phyloP scores from a whole-genome alignment of 2,888 invertebrate genomes.

The Oscheius myriophilus region DNA sequence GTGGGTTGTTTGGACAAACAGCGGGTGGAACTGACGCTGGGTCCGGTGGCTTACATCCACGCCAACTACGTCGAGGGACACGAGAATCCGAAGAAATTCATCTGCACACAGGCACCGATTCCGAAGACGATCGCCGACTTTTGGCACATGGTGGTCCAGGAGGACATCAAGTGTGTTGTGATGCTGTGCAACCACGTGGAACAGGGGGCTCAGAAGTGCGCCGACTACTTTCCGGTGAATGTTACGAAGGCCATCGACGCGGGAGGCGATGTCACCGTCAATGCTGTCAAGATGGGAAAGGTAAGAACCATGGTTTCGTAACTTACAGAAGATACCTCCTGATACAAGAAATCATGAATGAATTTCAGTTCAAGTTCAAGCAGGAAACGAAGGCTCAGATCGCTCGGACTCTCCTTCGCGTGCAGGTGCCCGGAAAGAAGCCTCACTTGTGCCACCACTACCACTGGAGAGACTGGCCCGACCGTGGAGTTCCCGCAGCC shows the following conservation, averaged over 20 bases:
- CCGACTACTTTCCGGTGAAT: constrained; percentile 17
- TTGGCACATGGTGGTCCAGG: constrained; percentile 29
- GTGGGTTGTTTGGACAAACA: constrained; percentile 27
- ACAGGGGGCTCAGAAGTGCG: constrained; percentile 21
- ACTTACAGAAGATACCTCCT: too few species aligned
- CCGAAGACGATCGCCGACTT: constrained; percentile 23
- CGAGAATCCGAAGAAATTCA: constrained; percentile 16
- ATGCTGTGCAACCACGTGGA: constrained; percentile 28
- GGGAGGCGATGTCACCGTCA: not conserved
- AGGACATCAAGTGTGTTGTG: constrained; percentile 2
- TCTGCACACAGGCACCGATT: constrained; percentile 30
- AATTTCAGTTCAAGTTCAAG: too few species aligned
- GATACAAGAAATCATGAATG: too few species aligned
- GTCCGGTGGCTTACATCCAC: constrained; percentile 23
- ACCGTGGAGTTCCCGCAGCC: constrained; percentile 23
- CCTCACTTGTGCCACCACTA: not conserved
- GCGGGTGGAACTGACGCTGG: constrained; percentile 17
- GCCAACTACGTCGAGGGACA: constrained; percentile 17
- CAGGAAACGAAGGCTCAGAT: too few species aligned
- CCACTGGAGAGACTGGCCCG: constrained; percentile 30
- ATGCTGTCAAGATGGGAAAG: not conserved
- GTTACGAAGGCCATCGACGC: not conserved
- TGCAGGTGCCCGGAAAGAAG: too few species aligned
- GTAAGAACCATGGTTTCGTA: too few species aligned
- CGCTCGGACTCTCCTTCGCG: too few species aligned